phyloP scores from a whole-genome alignment of 2,797 vertebrate genomes.

The Loris lydekkerianus region DNA sequence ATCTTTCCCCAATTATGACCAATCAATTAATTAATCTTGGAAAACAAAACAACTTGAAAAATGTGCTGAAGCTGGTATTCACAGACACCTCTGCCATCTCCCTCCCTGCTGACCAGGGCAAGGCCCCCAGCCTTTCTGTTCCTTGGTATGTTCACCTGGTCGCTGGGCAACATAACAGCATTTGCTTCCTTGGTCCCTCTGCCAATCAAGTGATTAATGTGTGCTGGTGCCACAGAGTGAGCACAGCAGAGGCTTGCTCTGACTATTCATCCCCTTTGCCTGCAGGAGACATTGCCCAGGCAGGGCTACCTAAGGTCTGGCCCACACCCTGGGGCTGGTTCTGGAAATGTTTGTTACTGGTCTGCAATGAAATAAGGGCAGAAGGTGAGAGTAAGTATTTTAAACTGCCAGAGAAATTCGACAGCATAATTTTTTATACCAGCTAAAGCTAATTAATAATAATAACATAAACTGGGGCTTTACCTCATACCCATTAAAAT shows the following conservation, averaged over 20 bases:
- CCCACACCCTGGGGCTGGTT: not conserved
- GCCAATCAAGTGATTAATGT: too few relatives aligned
- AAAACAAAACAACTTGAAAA: constrained; percentile 1
- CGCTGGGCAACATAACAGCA: not conserved
- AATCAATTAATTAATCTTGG: not conserved
- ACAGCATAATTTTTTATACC: not conserved
- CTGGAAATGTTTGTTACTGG: not conserved
- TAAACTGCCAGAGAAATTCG: not conserved
- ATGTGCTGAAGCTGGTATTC: not conserved
- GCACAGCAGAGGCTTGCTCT: not conserved
- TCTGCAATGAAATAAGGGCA: not conserved
- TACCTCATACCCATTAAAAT: not conserved
- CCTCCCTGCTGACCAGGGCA: too few relatives aligned
- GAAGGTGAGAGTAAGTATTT: not conserved
- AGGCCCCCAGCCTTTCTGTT: not conserved
- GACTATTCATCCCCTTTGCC: rapidly evolving
- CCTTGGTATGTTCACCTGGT: not conserved
- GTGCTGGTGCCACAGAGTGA: not conserved
- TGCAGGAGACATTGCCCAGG: too few relatives aligned
- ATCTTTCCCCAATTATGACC: not conserved
- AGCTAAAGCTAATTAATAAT: not conserved
- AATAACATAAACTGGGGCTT: not conserved
- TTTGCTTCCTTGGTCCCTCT: not conserved
- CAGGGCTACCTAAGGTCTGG: not conserved
- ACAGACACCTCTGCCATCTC: not conserved